Conservation (phyloP, 1,140 invertebrate species). For the Mylabris phalerata region DNA sequence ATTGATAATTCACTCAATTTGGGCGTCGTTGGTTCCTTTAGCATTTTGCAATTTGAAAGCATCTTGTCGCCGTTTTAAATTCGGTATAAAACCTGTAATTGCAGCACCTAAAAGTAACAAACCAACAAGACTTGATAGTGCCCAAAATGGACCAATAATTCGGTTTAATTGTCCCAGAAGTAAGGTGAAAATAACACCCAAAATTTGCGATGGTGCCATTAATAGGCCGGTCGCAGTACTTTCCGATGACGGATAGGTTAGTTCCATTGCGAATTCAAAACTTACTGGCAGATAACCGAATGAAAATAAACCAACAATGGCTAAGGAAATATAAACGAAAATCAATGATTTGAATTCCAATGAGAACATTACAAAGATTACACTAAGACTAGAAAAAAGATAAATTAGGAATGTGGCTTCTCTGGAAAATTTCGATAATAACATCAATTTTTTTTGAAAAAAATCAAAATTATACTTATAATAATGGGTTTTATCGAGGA, state of each 20-base stretch:
- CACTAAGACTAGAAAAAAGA: too few species aligned
- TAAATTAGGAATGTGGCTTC: neutral
- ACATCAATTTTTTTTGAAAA: neutral
- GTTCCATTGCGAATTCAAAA: constrained; percentile 18
- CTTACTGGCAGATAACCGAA: constrained; percentile 8
- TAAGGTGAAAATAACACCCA: constrained; percentile 25
- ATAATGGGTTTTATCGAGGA: constrained; percentile 51
- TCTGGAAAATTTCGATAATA: neutral
- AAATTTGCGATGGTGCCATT: constrained; percentile 25
- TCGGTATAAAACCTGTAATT: constrained; percentile 23
- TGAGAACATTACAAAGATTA: too few species aligned
- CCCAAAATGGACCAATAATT: constrained; percentile 20
- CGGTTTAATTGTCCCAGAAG: constrained; percentile 15
- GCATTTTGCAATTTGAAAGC: constrained; percentile 1
- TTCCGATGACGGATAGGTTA: constrained; percentile 19
- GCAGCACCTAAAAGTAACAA: constrained; percentile 24
- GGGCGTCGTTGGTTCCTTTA: too few species aligned
- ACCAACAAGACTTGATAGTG: constrained; percentile 15
- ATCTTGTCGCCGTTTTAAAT: constrained; percentile 21
- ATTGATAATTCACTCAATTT: too few species aligned
- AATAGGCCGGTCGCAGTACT: constrained; percentile 26
- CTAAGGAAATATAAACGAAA: too few species aligned
- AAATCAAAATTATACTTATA: constrained; percentile 32
- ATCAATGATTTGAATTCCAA: too few species aligned
- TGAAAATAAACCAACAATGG: constrained; percentile 10